Percentiles rank a stretch among this genome's conserved stretches.
phyloP scores from a whole-genome alignment of 1,140 invertebrate genomes.

The Drosophila cardini region DNA sequence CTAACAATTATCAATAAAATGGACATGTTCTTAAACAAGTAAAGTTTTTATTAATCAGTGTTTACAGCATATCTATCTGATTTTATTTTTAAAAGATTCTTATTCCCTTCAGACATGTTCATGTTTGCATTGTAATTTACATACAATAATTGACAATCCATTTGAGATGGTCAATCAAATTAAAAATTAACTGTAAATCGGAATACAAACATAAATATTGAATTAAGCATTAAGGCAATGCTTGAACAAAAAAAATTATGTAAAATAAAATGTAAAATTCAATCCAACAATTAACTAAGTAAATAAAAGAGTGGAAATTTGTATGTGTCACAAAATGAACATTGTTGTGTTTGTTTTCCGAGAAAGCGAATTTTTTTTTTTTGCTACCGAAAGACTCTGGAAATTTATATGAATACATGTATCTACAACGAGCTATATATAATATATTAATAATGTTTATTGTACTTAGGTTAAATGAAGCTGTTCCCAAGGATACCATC shows the following conservation, averaged over 20 bases:
- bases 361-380: background rate
- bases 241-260: background rate
- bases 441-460: background rate
- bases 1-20: background rate
- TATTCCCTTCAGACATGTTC: background rate
- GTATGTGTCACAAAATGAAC: constrained; percentile 19
- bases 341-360: background rate
- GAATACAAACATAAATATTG: constrained; percentile 23
- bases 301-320: constrained; percentile 23
- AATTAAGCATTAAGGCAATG: constrained; percentile 11
- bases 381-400: background rate
- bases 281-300: constrained; percentile 39
- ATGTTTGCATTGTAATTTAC: constrained; percentile 15
- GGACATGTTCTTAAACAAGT: no score
- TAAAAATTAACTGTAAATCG: constrained; percentile 36
- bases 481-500: background rate
- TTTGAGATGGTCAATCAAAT: constrained; percentile 26
- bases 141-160: constrained; percentile 9
- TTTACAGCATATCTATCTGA: no score
- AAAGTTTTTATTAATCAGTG: no score
- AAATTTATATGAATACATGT: background rate
- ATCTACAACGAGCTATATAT: background rate
- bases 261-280: constrained; percentile 9
- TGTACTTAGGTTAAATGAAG: constrained; percentile 19
- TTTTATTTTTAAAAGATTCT: background rate